Evolutionary conservation across 2,888 invertebrate species (phyloP), one percentile per base, ranked within the genome.

Genomic region (Eilema depressum): DNA sequence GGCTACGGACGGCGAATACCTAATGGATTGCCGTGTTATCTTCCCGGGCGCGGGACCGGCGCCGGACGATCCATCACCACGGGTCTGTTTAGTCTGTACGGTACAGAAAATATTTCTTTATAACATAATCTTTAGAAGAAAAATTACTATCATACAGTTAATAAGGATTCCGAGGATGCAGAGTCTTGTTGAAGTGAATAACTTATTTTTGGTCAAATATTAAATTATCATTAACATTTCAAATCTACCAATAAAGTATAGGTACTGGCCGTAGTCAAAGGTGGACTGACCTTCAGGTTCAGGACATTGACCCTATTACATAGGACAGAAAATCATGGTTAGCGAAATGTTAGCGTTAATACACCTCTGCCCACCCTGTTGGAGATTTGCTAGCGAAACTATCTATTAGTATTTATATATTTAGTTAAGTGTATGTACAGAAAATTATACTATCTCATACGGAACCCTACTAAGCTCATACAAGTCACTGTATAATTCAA

Each of bases 21-120:
- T 78, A 80, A 81, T 82, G 74, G 75, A 80, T 75, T 59, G 73
- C 69, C 53, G 37, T 66, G 64, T 69, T 70, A 73, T 74, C 77
- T 66, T 62, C 41, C 63, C 74, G 57, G 28, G 28, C 61, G 11
- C 11, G 67, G 69, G 73, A 57, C 68, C 67, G 70, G 61, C 73
- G 63, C 28, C 62, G 68, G 70, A 62, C 71, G 23, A 83, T 77
- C 71, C 64, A 76, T 81, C 81, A 79, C 70, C 68, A 57, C 30
- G 20, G 30, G 57, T 53, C 47, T 23, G 23, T 53, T 37, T 26
- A 14, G n/a, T 37, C 33, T 37, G 12, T n/a, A 53, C 53, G 5
- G 47, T 47, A 20, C 3, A 47, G n/a, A 53, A 8, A 53, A 53
- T n/a, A n/a, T 53, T 53, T 53, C 8, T n/a, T n/a, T 20, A 20